Evolutionary conservation across 2,797 vertebrate species (phyloP), one percentile per base, ranked within the genome.

Genomic region (Muscicapa striata): DNA sequence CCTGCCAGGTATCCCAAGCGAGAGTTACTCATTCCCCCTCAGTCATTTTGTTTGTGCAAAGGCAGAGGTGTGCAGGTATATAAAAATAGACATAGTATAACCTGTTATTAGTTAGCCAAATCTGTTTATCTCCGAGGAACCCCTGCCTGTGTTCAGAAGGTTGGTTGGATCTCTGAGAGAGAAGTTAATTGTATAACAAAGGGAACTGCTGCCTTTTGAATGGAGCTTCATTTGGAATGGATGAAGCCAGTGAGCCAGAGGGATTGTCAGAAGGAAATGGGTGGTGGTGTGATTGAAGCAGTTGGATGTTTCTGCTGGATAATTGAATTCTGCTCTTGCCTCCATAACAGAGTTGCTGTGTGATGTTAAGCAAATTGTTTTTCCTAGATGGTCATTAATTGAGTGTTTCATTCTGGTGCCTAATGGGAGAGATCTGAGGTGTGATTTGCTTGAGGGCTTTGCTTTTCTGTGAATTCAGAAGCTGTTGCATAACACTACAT

Each of bases 261-360:
- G 82, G 75, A 51, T 40, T 83, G 75, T 58, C 38, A 34, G 78
- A 57, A 85, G 84, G 68, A 93, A 91, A 87, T 38, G 54, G 67
- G 79, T 61, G 84, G 38, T 83, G 54, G 1, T 63, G 69, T 68
- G 64, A 83, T 87, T 70, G 91, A 87, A 95, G 64, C 64, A 58
- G 77, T 89, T 89, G 79, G 89, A 62, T 72, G 54, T 64, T 94
- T 96, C 84, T 92, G 78, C 72, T 89, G 78, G 72, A 4, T 96
- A 87, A 92, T 57, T 92, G 87, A 91, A 67, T 93, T 85, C 34
- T 79, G 49, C 45, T 92, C 70, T 64, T 92, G 57, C 59, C 26
- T 89, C 75, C 68, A 4, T 59, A 72, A 20, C 29, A 22, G 81
- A 89, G 72, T 61, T 92, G 72, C 94, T 90, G 3, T 92, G 91